phyloP scores from a whole-genome alignment of 2,888 invertebrate species.

The Geotrupes spiniger region DNA sequence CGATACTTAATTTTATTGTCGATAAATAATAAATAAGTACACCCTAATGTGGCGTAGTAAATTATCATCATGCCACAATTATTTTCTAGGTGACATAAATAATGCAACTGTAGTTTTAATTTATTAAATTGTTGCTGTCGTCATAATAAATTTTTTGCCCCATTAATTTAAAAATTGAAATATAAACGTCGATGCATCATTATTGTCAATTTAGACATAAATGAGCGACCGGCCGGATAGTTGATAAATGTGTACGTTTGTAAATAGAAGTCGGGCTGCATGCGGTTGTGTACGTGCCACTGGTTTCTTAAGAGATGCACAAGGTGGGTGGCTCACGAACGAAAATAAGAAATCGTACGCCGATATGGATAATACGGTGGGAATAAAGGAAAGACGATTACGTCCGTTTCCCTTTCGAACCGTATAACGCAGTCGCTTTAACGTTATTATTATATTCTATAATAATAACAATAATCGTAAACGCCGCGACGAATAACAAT shows the following conservation, averaged over 20 bases:
- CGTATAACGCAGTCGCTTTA: conserved; percentile 12
- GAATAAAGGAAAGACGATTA: conserved; percentile 26
- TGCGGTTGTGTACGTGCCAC: conserved; percentile 36
- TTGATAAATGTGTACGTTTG: conserved; percentile 45
- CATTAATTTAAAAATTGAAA: not conserved
- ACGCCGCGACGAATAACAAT: conserved; percentile 42
- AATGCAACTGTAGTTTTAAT: too few relatives aligned
- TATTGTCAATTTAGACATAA: conserved; percentile 46
- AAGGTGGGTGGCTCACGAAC: conserved; percentile 36
- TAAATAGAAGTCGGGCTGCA: conserved; percentile 44
- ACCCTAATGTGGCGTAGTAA: too few relatives aligned
- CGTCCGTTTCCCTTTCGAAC: conserved; percentile 17
- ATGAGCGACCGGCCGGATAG: conserved; percentile 40
- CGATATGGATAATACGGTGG: not conserved
- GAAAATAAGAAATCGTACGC: conserved; percentile 25
- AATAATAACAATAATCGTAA: conserved; percentile 33
- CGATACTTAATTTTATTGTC: too few relatives aligned
- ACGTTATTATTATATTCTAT: conserved; percentile 31
- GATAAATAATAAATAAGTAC: too few relatives aligned
- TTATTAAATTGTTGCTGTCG: too few relatives aligned
- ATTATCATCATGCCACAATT: too few relatives aligned
- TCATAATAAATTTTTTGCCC: too few relatives aligned
- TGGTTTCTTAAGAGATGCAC: conserved; percentile 29
- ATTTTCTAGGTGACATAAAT: too few relatives aligned
- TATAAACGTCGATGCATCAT: conserved; percentile 37